phyloP scores from a whole-genome alignment of 1,140 invertebrate genomes.

The Aphelenchoides fujianensis region DNA sequence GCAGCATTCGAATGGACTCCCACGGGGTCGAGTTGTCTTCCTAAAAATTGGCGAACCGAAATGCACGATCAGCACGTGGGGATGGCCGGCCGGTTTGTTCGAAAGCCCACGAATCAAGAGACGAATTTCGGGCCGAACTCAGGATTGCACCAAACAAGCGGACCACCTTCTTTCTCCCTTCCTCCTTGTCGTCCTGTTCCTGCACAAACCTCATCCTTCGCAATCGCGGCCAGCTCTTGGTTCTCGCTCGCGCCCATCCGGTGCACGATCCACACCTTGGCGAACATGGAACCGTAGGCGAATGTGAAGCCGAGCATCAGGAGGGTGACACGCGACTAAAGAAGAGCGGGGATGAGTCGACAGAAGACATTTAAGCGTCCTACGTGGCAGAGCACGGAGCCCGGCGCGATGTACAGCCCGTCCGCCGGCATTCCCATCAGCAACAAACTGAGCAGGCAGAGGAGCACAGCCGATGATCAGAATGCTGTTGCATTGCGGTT shows the following conservation, averaged over 20 bases:
- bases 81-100: too few relatives aligned
- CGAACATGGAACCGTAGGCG: conserved; percentile 97
- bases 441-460: conserved; percentile 84
- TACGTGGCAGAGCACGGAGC: conserved; percentile 73
- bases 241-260: conserved; percentile 68
- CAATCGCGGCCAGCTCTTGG: conserved; percentile 62
- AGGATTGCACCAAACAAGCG: neutral
- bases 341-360: too few relatives aligned
- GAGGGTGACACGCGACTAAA: conserved; percentile 84
- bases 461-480: conserved; percentile 88
- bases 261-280: conserved; percentile 97
- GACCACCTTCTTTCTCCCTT: neutral
- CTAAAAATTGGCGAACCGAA: conserved; percentile 1
- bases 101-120: too few relatives aligned
- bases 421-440: conserved; percentile 72
- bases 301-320: conserved; percentile 91
- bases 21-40: conserved; percentile 56
- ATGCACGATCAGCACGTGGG: neutral
- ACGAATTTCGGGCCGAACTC: neutral
- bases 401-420: conserved; percentile 36
- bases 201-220: conserved; percentile 56
- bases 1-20: conserved; percentile 58
- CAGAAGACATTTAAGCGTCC: too few relatives aligned
- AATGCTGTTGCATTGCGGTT: conserved; percentile 92
- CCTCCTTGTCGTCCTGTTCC: too few relatives aligned